phyloP scores from a whole-genome alignment of 2,113 vertebrate genomes.

The Strix aluco region DNA sequence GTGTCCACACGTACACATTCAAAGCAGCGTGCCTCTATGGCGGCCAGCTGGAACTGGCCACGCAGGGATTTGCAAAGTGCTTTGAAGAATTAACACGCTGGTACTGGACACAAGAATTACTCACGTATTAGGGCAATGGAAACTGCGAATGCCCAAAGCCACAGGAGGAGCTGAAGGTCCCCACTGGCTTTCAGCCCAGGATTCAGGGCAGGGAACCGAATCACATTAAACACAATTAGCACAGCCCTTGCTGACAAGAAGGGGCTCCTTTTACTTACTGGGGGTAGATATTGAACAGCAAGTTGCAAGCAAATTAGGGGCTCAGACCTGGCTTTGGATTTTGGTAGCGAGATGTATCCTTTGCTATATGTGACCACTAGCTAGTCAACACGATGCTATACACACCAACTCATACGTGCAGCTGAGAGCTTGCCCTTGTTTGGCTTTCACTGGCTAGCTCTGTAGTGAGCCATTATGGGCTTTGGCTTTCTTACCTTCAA shows the following conservation, averaged over 20 bases:
- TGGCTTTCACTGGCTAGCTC: not conserved
- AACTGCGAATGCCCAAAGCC: not conserved
- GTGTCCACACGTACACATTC: not conserved
- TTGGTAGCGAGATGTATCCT: not conserved
- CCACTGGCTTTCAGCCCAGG: not conserved
- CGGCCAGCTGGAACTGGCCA: constrained; percentile 13
- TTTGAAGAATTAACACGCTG: constrained; percentile 27
- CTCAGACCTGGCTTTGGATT: not conserved
- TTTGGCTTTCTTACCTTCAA: not conserved
- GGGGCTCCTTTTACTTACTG: not conserved
- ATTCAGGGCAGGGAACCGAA: not conserved
- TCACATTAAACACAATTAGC: not conserved
- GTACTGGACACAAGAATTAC: not conserved
- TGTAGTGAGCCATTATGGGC: not conserved
- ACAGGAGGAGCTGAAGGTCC: not conserved
- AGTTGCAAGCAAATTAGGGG: not conserved
- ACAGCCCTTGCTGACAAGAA: not conserved
- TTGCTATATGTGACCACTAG: not conserved
- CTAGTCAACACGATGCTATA: not conserved
- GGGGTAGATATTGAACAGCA: not conserved
- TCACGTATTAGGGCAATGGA: not conserved
- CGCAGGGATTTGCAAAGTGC: constrained; percentile 22
- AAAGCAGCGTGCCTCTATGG: not conserved
- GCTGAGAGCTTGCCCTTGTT: not conserved
- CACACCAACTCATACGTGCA: not conserved